These are phyloP conservation scores for Falco peregrinus DNA, from an alignment of 2,797 vertebrate species.

Conservation along the genomic window DNA sequence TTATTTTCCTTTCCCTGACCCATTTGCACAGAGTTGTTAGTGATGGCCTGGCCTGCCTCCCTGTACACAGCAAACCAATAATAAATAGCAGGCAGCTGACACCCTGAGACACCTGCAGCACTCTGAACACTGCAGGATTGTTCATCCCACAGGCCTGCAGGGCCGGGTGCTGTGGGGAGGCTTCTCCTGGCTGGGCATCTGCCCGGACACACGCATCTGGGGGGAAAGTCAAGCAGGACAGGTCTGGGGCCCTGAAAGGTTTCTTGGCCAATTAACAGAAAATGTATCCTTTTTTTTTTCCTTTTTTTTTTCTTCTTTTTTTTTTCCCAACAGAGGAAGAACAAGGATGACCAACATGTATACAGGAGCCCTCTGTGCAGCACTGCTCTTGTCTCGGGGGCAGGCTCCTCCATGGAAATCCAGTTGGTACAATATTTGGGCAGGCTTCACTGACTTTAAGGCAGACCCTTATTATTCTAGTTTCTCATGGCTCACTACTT, in stretches of 20 bases:
- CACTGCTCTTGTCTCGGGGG: background rate
- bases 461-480: conserved; percentile 6
- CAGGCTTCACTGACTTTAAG: background rate
- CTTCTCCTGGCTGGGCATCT: background rate
- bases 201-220: fast-evolving
- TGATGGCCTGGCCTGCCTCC: conserved; percentile 83
- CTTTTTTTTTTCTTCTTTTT: no score
- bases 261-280: conserved; percentile 13
- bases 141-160: conserved; percentile 66
- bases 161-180: background rate
- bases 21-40: conserved; percentile 85
- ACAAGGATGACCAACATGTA: background rate
- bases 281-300: background rate
- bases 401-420: background rate
- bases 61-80: conserved; percentile 81
- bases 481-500: conserved; percentile 24
- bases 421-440: background rate
- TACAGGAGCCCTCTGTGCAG: background rate
- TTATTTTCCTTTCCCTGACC: conserved; percentile 90
- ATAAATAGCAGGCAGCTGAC: conserved; percentile 88
- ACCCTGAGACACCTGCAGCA: conserved; percentile 87
- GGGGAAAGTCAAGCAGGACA: background rate
- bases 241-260: background rate
- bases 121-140: conserved; percentile 84
- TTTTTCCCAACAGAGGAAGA: background rate